Percentiles rank a stretch among this genome's conserved stretches.
These are phyloP conservation scores for Callinectes sapidus DNA, from an alignment of 2,888 invertebrate species.

Conservation along the genomic window DNA sequence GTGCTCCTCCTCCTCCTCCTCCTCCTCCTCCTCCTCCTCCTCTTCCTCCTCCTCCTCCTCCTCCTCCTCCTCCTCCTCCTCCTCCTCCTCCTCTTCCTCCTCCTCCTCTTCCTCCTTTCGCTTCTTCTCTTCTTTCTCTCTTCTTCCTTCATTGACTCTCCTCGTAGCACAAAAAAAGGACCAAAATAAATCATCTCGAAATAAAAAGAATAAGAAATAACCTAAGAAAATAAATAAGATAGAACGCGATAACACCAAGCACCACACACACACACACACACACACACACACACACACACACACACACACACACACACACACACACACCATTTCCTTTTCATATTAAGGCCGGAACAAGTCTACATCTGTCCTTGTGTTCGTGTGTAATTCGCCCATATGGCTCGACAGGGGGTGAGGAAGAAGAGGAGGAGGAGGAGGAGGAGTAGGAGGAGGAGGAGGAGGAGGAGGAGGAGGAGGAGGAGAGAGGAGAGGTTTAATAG, in stretches of 20 bases:
- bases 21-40: no score
- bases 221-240: neutral
- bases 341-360: slow-evolving; percentile 29
- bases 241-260: neutral
- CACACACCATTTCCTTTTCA: slow-evolving; percentile 24
- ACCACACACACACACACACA: slow-evolving; percentile 19
- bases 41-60: no score
- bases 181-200: neutral
- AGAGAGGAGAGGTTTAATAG: slow-evolving; percentile 42
- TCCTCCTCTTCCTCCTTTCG: neutral
- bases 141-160: neutral
- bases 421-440: slow-evolving; percentile 9
- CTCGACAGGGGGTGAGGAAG: neutral
- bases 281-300: slow-evolving; percentile 44
- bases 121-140: neutral
- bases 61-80: no score
- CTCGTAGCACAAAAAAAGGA: neutral
- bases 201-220: neutral
- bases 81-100: no score
- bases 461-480: neutral
- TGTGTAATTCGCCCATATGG: slow-evolving; percentile 40
- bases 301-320: slow-evolving; percentile 37
- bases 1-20: neutral
- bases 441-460: neutral
- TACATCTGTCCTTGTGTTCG: slow-evolving; percentile 42